Base-by-base conservation (phyloP, 2,797 vertebrate genomes). In the Intellagama lesueurii region DNA sequence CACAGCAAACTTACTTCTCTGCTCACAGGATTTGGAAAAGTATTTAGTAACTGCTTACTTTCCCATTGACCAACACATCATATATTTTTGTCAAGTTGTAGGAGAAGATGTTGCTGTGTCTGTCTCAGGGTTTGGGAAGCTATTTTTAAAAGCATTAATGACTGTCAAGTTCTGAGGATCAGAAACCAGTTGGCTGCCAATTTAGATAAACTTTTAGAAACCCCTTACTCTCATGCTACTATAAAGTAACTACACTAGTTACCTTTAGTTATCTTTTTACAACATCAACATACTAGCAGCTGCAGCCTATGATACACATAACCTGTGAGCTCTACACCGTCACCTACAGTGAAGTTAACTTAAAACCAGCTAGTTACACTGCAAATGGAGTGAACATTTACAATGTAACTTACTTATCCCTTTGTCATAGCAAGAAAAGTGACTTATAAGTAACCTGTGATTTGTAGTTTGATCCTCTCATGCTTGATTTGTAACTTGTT, bases 11-110 rank as follows among this genome's bases (percentile, higher is more conserved):
- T 44, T 81, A 60, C 40, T 40, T 1, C 40, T 40, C 22, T 47
- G 60, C 19, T 26, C 9, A 73, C 73, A 73, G 35, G 40, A 44
- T 6, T 79, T 32, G 24, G 77, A 22, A 22, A 81, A 40, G 12
- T 72, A 40, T 60, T 26, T n/a, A 1, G 6, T 11, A 7, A 77
- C 68, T 76, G 44, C 22, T 77, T 66, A 17, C 24, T 68, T 88
- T 26, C 28, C 4, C 4, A 60, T 88, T 83, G 52, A 64, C 5
- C 16, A 78, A 24, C 32, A 32, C 52, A 56, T 28, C n/a, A 28
- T 5, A 12, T 73, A 40, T 78, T 83, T 85, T n/a, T 52, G 73
- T 0, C 0, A 2, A 79, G 52, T 35, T 72, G 11, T n/a, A 81
- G 1, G 1, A 7, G 60, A 44, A 24, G 8, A 3, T 9, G n/a